These are phyloP conservation scores for Tapirus indicus DNA, from an alignment of 2,797 vertebrate species.

Conservation along the genomic window DNA sequence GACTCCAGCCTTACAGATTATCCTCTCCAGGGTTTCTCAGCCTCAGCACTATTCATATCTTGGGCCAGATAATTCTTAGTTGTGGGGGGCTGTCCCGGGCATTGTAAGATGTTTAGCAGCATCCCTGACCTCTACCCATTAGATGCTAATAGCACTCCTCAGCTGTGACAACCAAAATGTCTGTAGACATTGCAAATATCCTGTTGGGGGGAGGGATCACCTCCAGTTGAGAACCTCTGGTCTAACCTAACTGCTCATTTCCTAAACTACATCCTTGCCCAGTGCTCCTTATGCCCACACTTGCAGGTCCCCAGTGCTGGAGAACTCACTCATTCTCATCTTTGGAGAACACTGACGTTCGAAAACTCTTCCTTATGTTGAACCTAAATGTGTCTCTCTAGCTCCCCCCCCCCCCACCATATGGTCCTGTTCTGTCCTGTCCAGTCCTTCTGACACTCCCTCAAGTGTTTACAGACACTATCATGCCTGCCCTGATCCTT, in stretches of 20 bases:
- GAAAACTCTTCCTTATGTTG: background rate
- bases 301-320: too few relatives aligned
- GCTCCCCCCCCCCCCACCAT: background rate
- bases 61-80: background rate
- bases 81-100: too few relatives aligned
- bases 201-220: too few relatives aligned
- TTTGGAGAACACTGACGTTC: background rate
- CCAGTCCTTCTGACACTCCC: fast-evolving
- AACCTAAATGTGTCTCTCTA: background rate
- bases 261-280: background rate
- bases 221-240: background rate
- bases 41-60: background rate
- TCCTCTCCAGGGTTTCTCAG: background rate
- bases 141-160: background rate
- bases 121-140: background rate
- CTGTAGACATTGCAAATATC: background rate
- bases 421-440: background rate
- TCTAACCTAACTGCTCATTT: background rate
- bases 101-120: background rate
- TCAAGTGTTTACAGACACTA: background rate
- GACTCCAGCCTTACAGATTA: background rate
- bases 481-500: fast-evolving
- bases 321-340: background rate
- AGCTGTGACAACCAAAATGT: background rate
- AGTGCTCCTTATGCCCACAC: background rate